phyloP scores from a whole-genome alignment of 2,113 vertebrate species.

The Syrrhaptes paradoxus region DNA sequence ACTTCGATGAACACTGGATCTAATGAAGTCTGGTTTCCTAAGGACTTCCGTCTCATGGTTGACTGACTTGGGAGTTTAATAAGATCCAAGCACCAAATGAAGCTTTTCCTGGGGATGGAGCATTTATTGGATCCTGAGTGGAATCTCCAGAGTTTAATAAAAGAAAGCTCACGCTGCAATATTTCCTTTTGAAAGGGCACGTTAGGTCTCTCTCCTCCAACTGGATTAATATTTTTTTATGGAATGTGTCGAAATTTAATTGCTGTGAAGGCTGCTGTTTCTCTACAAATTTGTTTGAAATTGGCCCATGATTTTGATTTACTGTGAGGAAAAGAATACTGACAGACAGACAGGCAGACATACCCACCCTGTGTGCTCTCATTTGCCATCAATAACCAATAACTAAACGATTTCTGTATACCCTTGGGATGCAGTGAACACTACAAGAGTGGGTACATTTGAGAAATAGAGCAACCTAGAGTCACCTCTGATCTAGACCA shows the following conservation, averaged over 20 bases:
- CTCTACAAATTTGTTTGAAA: background rate
- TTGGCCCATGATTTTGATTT: background rate
- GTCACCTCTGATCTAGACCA: background rate
- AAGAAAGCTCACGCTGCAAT: conserved; percentile 38
- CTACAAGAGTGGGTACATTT: background rate
- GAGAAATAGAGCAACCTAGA: background rate
- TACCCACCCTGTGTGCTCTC: background rate
- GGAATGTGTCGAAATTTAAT: conserved; percentile 10
- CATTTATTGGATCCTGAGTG: conserved; percentile 46
- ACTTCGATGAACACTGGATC: conserved; percentile 34
- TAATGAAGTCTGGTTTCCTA: conserved; percentile 57
- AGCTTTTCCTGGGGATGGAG: conserved; percentile 30
- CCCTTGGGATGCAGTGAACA: background rate
- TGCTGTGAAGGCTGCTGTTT: background rate
- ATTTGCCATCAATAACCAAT: background rate
- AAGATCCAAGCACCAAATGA: conserved; percentile 39
- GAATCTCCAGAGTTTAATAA: conserved; percentile 64
- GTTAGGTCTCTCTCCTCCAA: conserved; percentile 26
- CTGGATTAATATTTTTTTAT: conserved; percentile 52
- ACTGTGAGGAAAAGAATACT: background rate
- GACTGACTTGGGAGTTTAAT: conserved; percentile 54
- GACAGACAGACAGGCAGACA: background rate
- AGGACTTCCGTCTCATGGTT: conserved; percentile 41
- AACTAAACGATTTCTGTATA: background rate
- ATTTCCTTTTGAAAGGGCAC: conserved; percentile 55